Evolutionary conservation across 2,113 vertebrate genomes (phyloP).

Genomic region (Tragelaphus strepsiceros): DNA sequence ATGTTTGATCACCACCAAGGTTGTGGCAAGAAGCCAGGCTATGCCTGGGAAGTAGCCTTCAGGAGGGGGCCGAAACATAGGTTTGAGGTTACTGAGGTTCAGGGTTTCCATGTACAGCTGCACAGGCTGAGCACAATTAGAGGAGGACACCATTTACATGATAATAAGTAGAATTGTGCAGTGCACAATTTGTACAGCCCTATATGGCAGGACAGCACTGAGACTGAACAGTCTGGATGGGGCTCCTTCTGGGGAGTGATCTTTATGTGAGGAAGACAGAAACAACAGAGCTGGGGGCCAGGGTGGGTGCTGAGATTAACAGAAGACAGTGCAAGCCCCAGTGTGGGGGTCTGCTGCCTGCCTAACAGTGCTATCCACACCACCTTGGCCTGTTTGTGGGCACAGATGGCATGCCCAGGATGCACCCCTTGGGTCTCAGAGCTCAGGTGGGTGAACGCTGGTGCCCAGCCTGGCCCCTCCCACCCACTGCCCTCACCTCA

Average conservation of each 20-base stretch:
- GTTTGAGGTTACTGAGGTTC: not conserved
- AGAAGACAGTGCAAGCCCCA: not conserved
- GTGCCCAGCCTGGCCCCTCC: slow-evolving; percentile 21
- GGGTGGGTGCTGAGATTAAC: not conserved
- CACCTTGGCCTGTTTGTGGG: not conserved
- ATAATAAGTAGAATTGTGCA: not conserved
- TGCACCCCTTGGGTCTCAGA: not conserved
- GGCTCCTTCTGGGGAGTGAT: not conserved
- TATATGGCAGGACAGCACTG: not conserved
- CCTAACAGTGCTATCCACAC: not conserved
- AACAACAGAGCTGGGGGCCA: not conserved
- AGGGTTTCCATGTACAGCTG: not conserved
- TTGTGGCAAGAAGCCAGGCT: not conserved
- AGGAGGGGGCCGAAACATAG: not conserved
- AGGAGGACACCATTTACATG: not conserved
- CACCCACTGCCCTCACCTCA: slow-evolving; percentile 84
- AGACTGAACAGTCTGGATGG: not conserved
- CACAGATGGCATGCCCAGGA: not conserved
- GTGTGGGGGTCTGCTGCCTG: not conserved
- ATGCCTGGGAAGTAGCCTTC: not conserved
- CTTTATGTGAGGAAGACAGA: not conserved
- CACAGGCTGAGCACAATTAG: not conserved
- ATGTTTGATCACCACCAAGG: not conserved
- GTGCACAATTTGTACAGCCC: not conserved
- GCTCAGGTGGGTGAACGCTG: not conserved